Percentiles rank a stretch among this genome's conserved stretches.
Conservation (phyloP, 2,888 invertebrate species). For the Adela reaumurella region DNA sequence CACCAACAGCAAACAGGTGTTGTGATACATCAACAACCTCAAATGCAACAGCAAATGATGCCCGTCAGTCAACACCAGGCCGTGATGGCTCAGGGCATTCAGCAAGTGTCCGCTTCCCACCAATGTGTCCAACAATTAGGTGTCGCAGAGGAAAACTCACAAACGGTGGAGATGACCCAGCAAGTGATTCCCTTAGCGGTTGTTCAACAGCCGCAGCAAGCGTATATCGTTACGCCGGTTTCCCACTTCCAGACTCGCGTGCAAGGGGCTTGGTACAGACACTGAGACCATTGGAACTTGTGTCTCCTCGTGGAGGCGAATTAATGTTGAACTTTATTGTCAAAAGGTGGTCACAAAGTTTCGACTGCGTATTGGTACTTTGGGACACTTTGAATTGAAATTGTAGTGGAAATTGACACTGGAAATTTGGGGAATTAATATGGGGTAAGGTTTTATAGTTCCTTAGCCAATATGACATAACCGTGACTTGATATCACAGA, state of each 20-base stretch:
- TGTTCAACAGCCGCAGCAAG: constrained; percentile 61
- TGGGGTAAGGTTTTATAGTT: too few species aligned
- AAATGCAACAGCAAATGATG: constrained; percentile 47
- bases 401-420: too few species aligned
- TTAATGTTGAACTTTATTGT: too few species aligned
- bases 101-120: constrained; percentile 26
- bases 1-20: constrained; percentile 32
- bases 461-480: too few species aligned
- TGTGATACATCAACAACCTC: constrained; percentile 39
- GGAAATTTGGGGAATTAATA: too few species aligned
- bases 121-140: constrained; percentile 49
- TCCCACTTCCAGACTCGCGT: constrained; percentile 63
- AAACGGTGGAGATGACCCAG: constrained; percentile 59
- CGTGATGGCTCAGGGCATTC: constrained; percentile 43
- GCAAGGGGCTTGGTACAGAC: constrained; percentile 56
- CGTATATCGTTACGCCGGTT: constrained; percentile 63
- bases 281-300: constrained; percentile 26
- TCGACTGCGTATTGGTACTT: too few species aligned
- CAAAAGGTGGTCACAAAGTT: too few species aligned
- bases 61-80: constrained; percentile 52
- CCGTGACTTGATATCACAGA: too few species aligned
- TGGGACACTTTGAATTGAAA: too few species aligned
- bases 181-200: constrained; percentile 64
- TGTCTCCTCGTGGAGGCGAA: background rate
- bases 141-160: constrained; percentile 44